Evolutionary conservation across 2,797 vertebrate species (phyloP).

Genomic region (Pipistrellus pipistrellus): DNA sequence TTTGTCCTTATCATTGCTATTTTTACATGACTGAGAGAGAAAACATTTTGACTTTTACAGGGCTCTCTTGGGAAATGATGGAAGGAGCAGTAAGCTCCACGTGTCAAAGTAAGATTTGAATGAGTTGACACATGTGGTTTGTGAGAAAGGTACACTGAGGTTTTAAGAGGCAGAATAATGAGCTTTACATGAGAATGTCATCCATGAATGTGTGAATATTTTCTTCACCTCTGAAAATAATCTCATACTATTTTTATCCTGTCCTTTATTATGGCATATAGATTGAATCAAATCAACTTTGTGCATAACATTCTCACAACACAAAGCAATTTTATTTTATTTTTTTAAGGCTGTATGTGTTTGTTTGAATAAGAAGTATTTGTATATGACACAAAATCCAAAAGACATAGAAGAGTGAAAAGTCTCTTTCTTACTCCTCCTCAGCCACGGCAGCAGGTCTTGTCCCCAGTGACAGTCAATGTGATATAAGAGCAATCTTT

Average conservation of each 20-base stretch:
- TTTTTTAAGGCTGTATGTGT: constrained; percentile 11
- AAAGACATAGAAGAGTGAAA: neutral
- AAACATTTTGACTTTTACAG: constrained; percentile 80
- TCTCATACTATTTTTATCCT: neutral
- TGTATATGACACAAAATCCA: neutral
- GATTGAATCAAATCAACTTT: neutral
- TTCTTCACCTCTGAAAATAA: constrained; percentile 5
- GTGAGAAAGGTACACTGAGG: constrained; percentile 73
- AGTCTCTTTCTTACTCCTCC: neutral
- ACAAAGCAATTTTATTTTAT: neutral
- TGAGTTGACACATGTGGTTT: constrained; percentile 84
- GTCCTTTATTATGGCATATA: neutral
- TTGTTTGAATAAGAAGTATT: neutral
- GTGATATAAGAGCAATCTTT: neutral
- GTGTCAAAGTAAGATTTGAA: constrained; percentile 78
- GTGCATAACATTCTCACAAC: neutral
- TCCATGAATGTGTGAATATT: neutral
- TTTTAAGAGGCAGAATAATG: constrained; percentile 71
- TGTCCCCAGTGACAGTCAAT: neutral
- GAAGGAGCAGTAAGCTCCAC: constrained; percentile 81
- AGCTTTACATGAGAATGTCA: neutral
- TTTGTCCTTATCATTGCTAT: neutral
- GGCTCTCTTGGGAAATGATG: constrained; percentile 73
- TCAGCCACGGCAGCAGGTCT: neutral
- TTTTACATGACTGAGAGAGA: constrained; percentile 76